These are phyloP conservation scores for Eucidaris tribuloides DNA, from an alignment of 35 echinoderm and acorn worm genomes.

Conservation along the genomic window DNA sequence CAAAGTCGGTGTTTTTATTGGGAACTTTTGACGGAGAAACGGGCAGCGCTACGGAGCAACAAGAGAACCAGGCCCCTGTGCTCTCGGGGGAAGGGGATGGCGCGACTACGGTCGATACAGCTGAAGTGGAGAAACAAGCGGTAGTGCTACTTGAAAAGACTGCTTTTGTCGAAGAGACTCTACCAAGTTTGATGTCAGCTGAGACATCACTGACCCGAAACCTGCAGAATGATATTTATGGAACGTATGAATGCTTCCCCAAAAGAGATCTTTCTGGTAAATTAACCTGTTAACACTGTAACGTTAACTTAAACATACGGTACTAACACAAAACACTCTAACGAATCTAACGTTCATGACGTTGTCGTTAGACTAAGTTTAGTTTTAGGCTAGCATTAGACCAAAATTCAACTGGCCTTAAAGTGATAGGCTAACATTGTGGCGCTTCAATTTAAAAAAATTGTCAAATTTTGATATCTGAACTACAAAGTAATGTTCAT, in stretches of 20 bases:
- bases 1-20: conserved; percentile 64
- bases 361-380: too few species aligned
- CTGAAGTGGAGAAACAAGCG: conserved; percentile 46
- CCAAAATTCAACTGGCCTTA: too few species aligned
- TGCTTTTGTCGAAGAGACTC: conserved; percentile 48
- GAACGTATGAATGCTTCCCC: conserved; percentile 78
- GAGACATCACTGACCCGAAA: conserved; percentile 36
- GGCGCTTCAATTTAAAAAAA: too few species aligned
- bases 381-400: too few species aligned
- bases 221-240: conserved; percentile 95
- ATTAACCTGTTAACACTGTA: too few species aligned
- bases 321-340: too few species aligned
- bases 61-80: neutral
- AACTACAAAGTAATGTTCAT: too few species aligned
- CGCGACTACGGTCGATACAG: neutral
- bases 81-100: neutral
- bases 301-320: too few species aligned
- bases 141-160: conserved; percentile 93
- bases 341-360: too few species aligned
- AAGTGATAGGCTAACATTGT: too few species aligned
- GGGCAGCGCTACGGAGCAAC: neutral
- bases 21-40: conserved; percentile 39
- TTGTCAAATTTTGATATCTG: too few species aligned
- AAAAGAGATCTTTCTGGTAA: conserved; percentile 16
- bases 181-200: conserved; percentile 44